phyloP scores from a whole-genome alignment of 2,797 vertebrate species.

The Spondyliosoma cantharus region DNA sequence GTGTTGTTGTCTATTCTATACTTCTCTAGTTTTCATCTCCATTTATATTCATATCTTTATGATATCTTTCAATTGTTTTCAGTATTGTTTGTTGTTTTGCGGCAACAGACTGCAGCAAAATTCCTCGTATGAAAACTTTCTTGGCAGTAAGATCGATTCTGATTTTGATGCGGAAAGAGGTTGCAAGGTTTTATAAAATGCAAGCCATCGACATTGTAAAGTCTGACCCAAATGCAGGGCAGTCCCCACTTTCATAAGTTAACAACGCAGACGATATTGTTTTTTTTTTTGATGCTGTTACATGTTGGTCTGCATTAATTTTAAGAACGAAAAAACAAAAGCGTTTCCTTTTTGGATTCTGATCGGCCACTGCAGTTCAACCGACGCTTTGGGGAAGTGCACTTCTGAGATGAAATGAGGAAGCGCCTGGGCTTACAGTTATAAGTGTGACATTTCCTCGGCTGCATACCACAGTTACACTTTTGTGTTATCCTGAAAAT shows the following conservation, averaged over 20 bases:
- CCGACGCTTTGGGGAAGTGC: neutral
- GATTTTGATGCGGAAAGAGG: too few species aligned
- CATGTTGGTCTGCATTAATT: neutral
- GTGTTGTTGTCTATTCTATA: too few species aligned
- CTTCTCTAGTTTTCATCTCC: too few species aligned
- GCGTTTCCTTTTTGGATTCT: neutral
- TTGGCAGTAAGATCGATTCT: too few species aligned
- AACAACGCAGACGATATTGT: neutral
- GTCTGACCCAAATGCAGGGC: neutral
- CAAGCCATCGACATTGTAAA: too few species aligned
- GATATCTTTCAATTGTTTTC: too few species aligned
- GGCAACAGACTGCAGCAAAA: too few species aligned
- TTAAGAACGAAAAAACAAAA: neutral
- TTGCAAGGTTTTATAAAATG: neutral
- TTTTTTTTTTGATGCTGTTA: neutral
- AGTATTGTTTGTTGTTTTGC: too few species aligned
- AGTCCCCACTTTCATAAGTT: neutral
- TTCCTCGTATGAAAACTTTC: neutral
- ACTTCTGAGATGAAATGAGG: neutral
- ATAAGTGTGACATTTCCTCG: neutral
- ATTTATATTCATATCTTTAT: too few species aligned
- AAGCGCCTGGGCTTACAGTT: accelerated
- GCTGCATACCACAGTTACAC: neutral
- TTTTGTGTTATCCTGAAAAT: too few species aligned
- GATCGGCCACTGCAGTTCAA: neutral